These are phyloP conservation scores for Amiota minor DNA, from an alignment of 2,888 invertebrate genomes.

Conservation along the genomic window DNA sequence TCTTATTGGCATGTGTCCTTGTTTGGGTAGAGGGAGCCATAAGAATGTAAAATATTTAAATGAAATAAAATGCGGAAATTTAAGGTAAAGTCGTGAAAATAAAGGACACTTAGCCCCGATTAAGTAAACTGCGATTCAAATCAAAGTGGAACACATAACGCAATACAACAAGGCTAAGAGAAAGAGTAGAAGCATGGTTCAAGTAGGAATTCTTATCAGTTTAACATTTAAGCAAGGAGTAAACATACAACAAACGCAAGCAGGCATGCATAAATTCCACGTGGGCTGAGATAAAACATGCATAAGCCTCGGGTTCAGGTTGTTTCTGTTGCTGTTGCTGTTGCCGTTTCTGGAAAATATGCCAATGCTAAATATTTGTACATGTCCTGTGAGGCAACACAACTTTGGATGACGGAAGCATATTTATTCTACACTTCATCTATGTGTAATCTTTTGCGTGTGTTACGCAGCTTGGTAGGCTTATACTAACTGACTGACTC, in stretches of 20 bases:
- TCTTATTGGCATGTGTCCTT: neutral
- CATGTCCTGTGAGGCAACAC: conserved; percentile 49
- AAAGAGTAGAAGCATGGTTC: too few species aligned
- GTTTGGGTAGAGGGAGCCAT: neutral
- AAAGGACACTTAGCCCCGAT: conserved; percentile 1
- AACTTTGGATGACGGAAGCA: conserved; percentile 21
- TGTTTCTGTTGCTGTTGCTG: neutral
- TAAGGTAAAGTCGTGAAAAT: too few species aligned
- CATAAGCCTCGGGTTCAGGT: conserved; percentile 51
- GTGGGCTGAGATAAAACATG: conserved; percentile 66
- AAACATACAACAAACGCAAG: conserved; percentile 54
- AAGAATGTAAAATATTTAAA: conserved; percentile 16
- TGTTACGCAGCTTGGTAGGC: conserved; percentile 53
- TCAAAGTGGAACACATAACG: neutral
- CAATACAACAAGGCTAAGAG: neutral
- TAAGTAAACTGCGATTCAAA: conserved; percentile 54
- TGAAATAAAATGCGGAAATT: neutral
- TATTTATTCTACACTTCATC: conserved; percentile 34
- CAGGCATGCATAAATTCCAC: conserved; percentile 68
- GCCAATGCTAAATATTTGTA: conserved; percentile 68
- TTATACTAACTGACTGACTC: too few species aligned
- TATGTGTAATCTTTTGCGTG: conserved; percentile 67
- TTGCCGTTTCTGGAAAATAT: conserved; percentile 60
- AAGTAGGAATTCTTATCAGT: too few species aligned
- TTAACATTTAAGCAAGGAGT: neutral